Base-by-base conservation (phyloP, 2,113 vertebrate genomes). In the Paedocypris sp. region DNA sequence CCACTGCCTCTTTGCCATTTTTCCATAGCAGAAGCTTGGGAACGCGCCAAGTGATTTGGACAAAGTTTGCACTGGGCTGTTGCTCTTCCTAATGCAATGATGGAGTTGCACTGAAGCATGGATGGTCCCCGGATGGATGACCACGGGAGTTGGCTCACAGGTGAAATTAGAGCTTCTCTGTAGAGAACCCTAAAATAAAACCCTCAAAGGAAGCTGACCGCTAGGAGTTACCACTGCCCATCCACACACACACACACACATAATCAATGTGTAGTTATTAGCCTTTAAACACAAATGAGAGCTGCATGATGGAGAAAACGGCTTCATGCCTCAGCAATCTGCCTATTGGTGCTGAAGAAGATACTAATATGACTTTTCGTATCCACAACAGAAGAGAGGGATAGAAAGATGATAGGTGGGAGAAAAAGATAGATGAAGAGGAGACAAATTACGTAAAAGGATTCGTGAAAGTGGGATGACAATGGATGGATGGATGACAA, bases 251-350 rank as follows among this genome's bases (percentile, higher is more conserved):
- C 61, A 66, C 63, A 20, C 71, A 68, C 53, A 64, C 61, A 66
- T 62, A 69, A 80, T 80, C 78, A 79, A 82, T 82, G 75, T 72
- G 64, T 56, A 66, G 75, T 80, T 73, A 80, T 76, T 78, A 76
- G 76, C 66, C 68, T 75, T 74, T 72, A 71, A 64, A 75, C 51
- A 62, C 68, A 70, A 68, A 69, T 72, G 69, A 82, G 80, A 72
- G 73, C 74, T 78, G 77, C 73, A 68, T 74, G 71, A 78, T 71
- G 73, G 47, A 46, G 39, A 23, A 9, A 13, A 15, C 13, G 23
- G 53, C 13, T 26, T 43, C 16, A 2, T 26, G 16, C n/a, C n/a
- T n/a, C n/a, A n/a, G n/a, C n/a, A n/a, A n/a, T n/a, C n/a, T n/a
- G n/a, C n/a, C n/a, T n/a, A n/a, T n/a, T n/a, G n/a, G n/a, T n/a